These are phyloP conservation scores for Brachirus orientalis DNA, from an alignment of 2,113 vertebrate genomes.

Conservation along the genomic window DNA sequence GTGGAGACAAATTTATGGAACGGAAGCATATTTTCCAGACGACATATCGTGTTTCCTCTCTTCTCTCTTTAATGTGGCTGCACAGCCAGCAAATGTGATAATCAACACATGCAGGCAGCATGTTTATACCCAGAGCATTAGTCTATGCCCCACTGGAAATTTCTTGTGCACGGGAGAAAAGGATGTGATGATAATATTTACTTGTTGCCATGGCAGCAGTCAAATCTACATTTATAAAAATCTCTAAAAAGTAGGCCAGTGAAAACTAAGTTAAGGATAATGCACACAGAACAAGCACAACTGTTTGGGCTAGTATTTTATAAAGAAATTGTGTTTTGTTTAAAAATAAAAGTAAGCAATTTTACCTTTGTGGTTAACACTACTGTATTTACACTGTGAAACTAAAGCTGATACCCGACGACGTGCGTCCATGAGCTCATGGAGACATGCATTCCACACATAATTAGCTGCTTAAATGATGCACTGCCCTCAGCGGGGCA, in stretches of 20 bases:
- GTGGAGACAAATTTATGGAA: slow-evolving; percentile 49
- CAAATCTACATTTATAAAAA: slow-evolving; percentile 32
- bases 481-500: too few species aligned
- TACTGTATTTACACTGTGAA: neutral
- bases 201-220: slow-evolving; percentile 62
- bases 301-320: too few species aligned
- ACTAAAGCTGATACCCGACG: slow-evolving; percentile 8
- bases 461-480: neutral
- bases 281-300: too few species aligned
- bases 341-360: too few species aligned
- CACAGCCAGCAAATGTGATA: slow-evolving; percentile 49
- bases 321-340: too few species aligned
- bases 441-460: slow-evolving; percentile 22
- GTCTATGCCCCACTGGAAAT: slow-evolving; percentile 54
- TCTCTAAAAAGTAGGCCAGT: slow-evolving; percentile 41
- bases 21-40: slow-evolving; percentile 58
- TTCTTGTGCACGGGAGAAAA: slow-evolving; percentile 50
- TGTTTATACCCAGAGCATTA: slow-evolving; percentile 48
- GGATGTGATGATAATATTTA: slow-evolving; percentile 69
- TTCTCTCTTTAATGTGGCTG: slow-evolving; percentile 2
- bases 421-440: slow-evolving; percentile 43
- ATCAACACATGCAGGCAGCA: slow-evolving; percentile 35
- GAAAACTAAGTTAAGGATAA: slow-evolving; percentile 5
- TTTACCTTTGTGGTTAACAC: slow-evolving; percentile 8
- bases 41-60: slow-evolving; percentile 47